Conservation (phyloP, 1,140 invertebrate species). For the Catajapyx aquilonaris region DNA sequence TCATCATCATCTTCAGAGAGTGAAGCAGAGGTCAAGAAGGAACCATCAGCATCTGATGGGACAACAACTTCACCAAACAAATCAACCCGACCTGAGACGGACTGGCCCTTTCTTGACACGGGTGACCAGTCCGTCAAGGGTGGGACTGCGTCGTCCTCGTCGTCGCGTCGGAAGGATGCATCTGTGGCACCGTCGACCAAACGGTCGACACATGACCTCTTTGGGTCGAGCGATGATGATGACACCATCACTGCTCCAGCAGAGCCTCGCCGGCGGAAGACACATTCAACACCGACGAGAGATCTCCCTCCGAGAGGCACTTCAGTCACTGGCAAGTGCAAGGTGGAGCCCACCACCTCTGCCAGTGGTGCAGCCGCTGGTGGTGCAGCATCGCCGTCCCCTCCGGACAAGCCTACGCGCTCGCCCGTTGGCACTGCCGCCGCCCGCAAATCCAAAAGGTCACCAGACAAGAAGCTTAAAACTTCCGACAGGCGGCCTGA, state of each 20-base stretch:
- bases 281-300: no score
- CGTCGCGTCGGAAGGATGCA: slow-evolving; percentile 8
- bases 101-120: slow-evolving; percentile 37
- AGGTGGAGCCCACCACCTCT: not conserved
- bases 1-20: no score
- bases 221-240: not conserved
- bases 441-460: slow-evolving; percentile 12
- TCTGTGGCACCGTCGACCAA: not conserved
- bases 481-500: slow-evolving; percentile 59
- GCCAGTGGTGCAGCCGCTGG: no score
- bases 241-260: no score
- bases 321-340: no score
- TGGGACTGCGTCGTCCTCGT: slow-evolving; percentile 17
- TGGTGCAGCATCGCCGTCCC: not conserved
- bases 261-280: no score
- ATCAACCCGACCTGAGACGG: slow-evolving; percentile 1
- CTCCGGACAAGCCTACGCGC: not conserved
- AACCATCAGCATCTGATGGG: no score
- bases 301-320: no score
- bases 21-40: no score
- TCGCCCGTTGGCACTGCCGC: not conserved
- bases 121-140: slow-evolving; percentile 19
- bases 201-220: not conserved
- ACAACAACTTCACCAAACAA: no score
- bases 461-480: slow-evolving; percentile 66